These are phyloP conservation scores for Rhodinocichla rosea DNA, from an alignment of 2,113 vertebrate genomes.

Conservation along the genomic window DNA sequence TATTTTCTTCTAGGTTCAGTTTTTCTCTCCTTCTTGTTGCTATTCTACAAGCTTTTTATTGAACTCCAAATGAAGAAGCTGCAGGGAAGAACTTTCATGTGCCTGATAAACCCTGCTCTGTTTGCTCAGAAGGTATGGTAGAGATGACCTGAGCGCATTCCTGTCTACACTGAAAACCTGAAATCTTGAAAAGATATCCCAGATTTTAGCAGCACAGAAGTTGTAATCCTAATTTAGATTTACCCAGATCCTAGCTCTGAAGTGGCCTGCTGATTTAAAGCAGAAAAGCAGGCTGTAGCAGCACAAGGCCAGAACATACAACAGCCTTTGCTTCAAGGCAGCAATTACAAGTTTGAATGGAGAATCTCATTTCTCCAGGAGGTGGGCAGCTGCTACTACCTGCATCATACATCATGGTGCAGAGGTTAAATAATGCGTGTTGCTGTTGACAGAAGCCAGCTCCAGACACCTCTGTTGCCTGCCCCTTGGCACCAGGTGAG, in stretches of 20 bases:
- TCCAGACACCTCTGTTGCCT: not conserved
- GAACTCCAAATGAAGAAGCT: not conserved
- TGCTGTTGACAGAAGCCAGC: not conserved
- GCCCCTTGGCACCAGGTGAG: not conserved
- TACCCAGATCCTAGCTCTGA: not conserved
- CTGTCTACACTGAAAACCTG: not conserved
- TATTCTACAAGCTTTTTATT: not conserved
- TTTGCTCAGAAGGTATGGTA: not conserved
- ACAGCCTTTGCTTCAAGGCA: not conserved
- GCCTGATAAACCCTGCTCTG: not conserved
- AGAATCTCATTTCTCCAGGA: not conserved
- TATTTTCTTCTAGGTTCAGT: not conserved
- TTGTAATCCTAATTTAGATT: not conserved
- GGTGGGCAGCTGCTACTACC: not conserved
- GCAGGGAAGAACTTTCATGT: not conserved
- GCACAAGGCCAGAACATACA: not conserved
- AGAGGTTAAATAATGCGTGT: not conserved
- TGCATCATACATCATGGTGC: accelerated
- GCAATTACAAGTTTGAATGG: not conserved
- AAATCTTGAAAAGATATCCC: not conserved
- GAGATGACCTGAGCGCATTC: not conserved
- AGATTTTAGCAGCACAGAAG: not conserved
- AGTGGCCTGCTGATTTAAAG: not conserved
- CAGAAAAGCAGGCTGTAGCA: not conserved
- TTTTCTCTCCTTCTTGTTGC: not conserved